A percentile compares a stretch with the other conserved stretches of the same genome.
Evolutionary conservation across 2,113 vertebrate species (phyloP).

Genomic region (Calypte anna): DNA sequence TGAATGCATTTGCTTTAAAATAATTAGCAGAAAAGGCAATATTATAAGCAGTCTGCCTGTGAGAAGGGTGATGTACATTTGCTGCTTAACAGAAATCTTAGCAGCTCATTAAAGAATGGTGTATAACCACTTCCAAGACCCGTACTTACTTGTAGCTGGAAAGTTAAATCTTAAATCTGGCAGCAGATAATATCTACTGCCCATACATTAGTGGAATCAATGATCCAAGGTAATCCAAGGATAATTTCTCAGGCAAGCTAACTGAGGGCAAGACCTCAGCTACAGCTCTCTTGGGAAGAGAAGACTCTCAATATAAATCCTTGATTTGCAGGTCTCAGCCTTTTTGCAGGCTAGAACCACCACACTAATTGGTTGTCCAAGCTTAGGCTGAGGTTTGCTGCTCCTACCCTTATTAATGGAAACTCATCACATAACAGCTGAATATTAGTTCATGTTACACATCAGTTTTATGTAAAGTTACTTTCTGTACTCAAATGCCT

Average conservation of each 20-base stretch:
- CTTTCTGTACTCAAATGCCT: not conserved
- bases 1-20: not conserved
- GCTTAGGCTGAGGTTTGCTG: not conserved
- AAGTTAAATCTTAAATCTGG: conserved; percentile 31
- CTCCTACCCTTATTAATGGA: not conserved
- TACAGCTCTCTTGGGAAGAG: conserved; percentile 34
- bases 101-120: conserved; percentile 5
- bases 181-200: not conserved
- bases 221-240: conserved; percentile 58
- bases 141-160: conserved; percentile 22
- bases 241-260: conserved; percentile 68
- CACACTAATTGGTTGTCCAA: not conserved
- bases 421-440: not conserved
- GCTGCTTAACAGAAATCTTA: not conserved
- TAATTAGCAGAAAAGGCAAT: not conserved
- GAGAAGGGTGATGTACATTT: not conserved
- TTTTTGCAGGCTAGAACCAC: not conserved
- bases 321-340: conserved; percentile 41
- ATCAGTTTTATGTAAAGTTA: not conserved
- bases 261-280: conserved; percentile 33
- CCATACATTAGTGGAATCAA: conserved; percentile 56
- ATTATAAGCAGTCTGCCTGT: not conserved
- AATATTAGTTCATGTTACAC: not conserved
- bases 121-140: conserved; percentile 10
- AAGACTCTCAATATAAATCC: not conserved